phyloP scores from a whole-genome alignment of 2,888 invertebrate genomes.

The Meiosimyza platycephala region DNA sequence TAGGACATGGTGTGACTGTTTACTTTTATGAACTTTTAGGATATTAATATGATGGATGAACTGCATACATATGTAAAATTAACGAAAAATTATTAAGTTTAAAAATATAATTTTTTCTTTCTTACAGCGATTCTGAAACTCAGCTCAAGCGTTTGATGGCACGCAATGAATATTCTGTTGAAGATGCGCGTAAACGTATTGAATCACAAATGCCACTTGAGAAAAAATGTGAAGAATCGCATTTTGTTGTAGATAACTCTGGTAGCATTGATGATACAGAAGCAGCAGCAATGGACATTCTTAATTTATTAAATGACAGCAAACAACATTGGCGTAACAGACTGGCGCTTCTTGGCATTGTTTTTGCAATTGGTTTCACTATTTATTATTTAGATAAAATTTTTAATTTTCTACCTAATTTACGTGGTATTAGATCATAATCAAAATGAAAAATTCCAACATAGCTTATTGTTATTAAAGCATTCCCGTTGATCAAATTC shows the following conservation, averaged over 20 bases:
- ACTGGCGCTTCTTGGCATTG: slow-evolving; percentile 59
- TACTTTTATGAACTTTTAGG: too few relatives aligned
- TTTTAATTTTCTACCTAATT: slow-evolving; percentile 50
- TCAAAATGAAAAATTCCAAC: too few relatives aligned
- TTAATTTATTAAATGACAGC: slow-evolving; percentile 72
- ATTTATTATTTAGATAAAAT: slow-evolving; percentile 52
- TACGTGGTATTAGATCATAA: neutral
- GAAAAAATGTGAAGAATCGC: slow-evolving; percentile 78
- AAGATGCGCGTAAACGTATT: slow-evolving; percentile 78
- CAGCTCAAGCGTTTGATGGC: slow-evolving; percentile 79
- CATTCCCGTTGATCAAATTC: too few relatives aligned
- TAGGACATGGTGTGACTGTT: too few relatives aligned
- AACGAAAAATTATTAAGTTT: too few relatives aligned
- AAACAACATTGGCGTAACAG: slow-evolving; percentile 77
- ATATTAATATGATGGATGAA: too few relatives aligned
- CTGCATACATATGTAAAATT: too few relatives aligned
- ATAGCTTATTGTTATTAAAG: too few relatives aligned
- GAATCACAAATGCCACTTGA: slow-evolving; percentile 82
- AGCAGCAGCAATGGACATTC: slow-evolving; percentile 74
- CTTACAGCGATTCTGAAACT: slow-evolving; percentile 75
- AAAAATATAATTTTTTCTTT: neutral
- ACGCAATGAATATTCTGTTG: slow-evolving; percentile 74
- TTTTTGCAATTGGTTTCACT: slow-evolving; percentile 46
- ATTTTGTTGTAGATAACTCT: slow-evolving; percentile 85
- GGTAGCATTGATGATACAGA: slow-evolving; percentile 73